phyloP scores from a whole-genome alignment of 2,888 invertebrate species.

The Philaethria dido region DNA sequence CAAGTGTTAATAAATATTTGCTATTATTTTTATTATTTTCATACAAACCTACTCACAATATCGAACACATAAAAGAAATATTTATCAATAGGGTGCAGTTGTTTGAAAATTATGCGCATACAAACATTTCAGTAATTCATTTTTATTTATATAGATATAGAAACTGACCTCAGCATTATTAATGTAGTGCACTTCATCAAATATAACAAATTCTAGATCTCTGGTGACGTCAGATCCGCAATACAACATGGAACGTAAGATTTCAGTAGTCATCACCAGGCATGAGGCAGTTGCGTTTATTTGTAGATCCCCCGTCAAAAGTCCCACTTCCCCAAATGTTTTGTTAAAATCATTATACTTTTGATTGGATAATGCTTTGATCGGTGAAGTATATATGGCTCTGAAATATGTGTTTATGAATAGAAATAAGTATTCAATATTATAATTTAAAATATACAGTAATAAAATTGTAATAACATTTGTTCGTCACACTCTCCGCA shows the following conservation, averaged over 20 bases:
- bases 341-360: slow-evolving; percentile 98
- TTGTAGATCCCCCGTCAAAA: slow-evolving; percentile 97
- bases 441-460: too few relatives aligned
- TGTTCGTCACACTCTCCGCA: too few relatives aligned
- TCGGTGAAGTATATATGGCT: slow-evolving; percentile 98
- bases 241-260: slow-evolving; percentile 97
- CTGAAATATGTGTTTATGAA: slow-evolving; percentile 68
- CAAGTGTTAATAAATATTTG: too few relatives aligned
- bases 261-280: slow-evolving; percentile 99
- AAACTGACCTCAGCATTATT: slow-evolving; percentile 93
- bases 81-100: too few relatives aligned
- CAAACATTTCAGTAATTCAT: too few relatives aligned
- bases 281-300: slow-evolving; percentile 97
- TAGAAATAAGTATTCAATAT: not conserved
- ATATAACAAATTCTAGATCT: slow-evolving; percentile 99
- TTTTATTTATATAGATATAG: too few relatives aligned
- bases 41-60: too few relatives aligned
- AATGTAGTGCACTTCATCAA: slow-evolving; percentile 99
- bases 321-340: slow-evolving; percentile 95
- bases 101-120: too few relatives aligned
- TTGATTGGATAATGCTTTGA: slow-evolving; percentile 99
- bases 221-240: slow-evolving; percentile 96
- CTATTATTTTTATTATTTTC: too few relatives aligned
- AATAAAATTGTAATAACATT: too few relatives aligned
- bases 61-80: too few relatives aligned